Conservation (phyloP, 2,888 invertebrate species). For the Hermaeophaga mercurialis region DNA sequence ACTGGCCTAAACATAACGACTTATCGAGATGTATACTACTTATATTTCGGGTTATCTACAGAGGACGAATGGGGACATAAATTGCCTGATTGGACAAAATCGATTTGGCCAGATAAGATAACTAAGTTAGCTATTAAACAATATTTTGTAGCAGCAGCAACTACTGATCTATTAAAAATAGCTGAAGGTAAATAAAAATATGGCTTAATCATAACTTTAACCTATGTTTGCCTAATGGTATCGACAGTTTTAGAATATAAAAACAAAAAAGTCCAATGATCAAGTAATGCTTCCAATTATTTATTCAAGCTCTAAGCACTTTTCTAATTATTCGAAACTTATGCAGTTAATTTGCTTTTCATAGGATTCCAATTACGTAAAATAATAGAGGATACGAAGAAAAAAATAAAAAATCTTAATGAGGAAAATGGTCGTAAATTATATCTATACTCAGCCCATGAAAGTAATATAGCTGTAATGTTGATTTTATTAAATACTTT, state of each 20-base stretch:
- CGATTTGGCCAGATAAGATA: conserved; percentile 50
- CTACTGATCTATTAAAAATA: conserved; percentile 41
- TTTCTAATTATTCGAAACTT: too few relatives aligned
- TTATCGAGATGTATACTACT: conserved; percentile 64
- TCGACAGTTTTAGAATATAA: too few relatives aligned
- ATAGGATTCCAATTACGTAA: conserved; percentile 45
- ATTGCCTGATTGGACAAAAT: conserved; percentile 56
- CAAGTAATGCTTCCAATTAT: too few relatives aligned
- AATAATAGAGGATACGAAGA: conserved; percentile 39
- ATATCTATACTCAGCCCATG: conserved; percentile 60
- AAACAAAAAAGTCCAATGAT: too few relatives aligned
- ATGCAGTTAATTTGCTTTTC: conserved; percentile 21
- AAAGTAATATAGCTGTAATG: conserved; percentile 60
- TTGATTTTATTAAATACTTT: conserved; percentile 58
- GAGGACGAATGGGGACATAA: conserved; percentile 60
- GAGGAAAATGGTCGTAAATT: conserved; percentile 36
- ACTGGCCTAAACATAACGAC: conserved; percentile 61
- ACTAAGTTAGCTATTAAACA: conserved; percentile 46
- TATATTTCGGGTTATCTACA: conserved; percentile 66
- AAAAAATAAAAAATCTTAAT: conserved; percentile 29
- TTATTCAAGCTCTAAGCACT: too few relatives aligned
- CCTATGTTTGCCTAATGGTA: too few relatives aligned
- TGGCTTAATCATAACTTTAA: too few relatives aligned
- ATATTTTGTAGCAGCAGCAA: conserved; percentile 46
- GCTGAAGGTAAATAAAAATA: conserved; percentile 31